Evolutionary conservation across 2,113 vertebrate species (phyloP).

Genomic region (Siniperca knerii): DNA sequence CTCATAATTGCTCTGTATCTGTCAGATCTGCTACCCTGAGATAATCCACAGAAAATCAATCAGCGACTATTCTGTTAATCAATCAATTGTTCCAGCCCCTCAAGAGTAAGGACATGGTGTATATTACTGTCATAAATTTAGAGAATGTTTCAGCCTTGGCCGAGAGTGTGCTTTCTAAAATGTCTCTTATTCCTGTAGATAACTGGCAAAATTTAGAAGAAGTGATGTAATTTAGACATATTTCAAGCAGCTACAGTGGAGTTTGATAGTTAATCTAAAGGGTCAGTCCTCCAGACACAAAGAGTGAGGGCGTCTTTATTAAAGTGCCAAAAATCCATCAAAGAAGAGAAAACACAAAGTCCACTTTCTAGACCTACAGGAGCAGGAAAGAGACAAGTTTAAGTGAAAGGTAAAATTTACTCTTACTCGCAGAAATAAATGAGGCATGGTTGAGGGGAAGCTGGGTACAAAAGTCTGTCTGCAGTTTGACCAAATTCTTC

Average conservation of each 20-base stretch:
- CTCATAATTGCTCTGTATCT: too few relatives aligned
- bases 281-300: not conserved
- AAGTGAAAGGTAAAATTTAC: not conserved
- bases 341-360: not conserved
- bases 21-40: too few relatives aligned
- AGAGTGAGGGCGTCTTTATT: not conserved
- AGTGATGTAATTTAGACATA: not conserved
- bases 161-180: too few relatives aligned
- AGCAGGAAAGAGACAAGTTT: not conserved
- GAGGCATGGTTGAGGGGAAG: not conserved
- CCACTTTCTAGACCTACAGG: not conserved
- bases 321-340: not conserved
- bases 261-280: not conserved
- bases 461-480: not conserved
- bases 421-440: too few relatives aligned
- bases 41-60: too few relatives aligned
- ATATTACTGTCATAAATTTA: too few relatives aligned
- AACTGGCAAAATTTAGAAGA: not conserved
- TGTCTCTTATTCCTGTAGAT: not conserved
- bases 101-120: too few relatives aligned
- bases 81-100: too few relatives aligned
- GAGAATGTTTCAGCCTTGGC: too few relatives aligned
- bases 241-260: not conserved
- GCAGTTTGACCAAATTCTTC: not conserved
- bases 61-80: too few relatives aligned